Percentiles rank a stretch among this genome's conserved stretches.
Evolutionary conservation across 2,797 vertebrate species (phyloP).

Genomic region (Sarcoramphus papa): DNA sequence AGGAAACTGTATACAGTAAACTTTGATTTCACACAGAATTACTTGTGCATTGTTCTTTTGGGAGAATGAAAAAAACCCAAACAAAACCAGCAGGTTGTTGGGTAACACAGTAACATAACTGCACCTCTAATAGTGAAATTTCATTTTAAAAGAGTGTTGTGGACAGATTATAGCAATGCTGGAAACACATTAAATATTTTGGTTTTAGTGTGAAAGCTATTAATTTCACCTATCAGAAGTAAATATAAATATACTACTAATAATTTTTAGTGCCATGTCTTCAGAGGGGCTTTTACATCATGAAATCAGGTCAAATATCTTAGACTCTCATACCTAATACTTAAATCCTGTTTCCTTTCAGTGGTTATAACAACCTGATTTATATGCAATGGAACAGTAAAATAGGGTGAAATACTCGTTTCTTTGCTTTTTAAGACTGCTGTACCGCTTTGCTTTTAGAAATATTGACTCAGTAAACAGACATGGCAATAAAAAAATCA

Average conservation of each 20-base stretch:
- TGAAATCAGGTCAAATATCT: not conserved
- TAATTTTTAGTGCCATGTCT: not conserved
- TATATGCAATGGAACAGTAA: not conserved
- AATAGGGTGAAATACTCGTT: not conserved
- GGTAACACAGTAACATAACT: not conserved
- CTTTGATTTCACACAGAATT: not conserved
- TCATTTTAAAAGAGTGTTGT: not conserved
- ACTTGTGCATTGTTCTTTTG: not conserved
- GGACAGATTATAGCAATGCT: not conserved
- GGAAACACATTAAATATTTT: not conserved
- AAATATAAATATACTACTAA: not conserved
- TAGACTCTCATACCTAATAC: not conserved
- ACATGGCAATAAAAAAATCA: rapidly evolving
- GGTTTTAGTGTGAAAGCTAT: not conserved
- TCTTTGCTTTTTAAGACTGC: not conserved
- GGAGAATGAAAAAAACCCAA: rapidly evolving
- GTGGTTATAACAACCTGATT: not conserved
- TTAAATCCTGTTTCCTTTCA: not conserved
- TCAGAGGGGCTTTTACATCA: not conserved
- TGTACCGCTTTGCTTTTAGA: not conserved
- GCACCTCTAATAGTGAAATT: not conserved
- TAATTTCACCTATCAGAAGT: not conserved
- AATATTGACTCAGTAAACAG: not conserved
- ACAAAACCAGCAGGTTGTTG: not conserved
- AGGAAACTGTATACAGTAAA: not conserved